A percentile compares a stretch with the other conserved stretches of the same genome.
Conservation (phyloP, 2,797 vertebrate species). For the Tenualosa thibaudeaui region DNA sequence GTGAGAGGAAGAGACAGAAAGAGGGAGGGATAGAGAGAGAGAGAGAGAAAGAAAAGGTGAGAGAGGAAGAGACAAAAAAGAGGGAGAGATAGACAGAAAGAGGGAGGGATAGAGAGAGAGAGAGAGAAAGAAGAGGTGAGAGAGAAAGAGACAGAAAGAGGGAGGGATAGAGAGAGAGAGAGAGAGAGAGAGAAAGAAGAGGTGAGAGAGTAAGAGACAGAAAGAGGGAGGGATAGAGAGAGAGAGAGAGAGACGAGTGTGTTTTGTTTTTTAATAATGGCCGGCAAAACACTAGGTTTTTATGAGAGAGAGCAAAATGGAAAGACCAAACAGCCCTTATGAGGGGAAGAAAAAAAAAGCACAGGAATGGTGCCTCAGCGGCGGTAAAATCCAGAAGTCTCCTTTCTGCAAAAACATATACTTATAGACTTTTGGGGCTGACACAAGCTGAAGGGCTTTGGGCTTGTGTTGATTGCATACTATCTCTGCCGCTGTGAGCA, state of each 20-base stretch:
- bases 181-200: slow-evolving; percentile 2
- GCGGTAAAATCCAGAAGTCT: background rate
- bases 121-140: background rate
- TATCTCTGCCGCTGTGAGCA: background rate
- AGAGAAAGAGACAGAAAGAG: background rate
- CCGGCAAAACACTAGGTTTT: background rate
- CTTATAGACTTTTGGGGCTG: slow-evolving; percentile 55
- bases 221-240: background rate
- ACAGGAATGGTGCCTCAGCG: background rate
- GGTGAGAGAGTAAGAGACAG: background rate
- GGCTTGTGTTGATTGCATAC: slow-evolving; percentile 54
- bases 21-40: background rate
- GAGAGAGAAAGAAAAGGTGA: background rate
- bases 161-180: background rate
- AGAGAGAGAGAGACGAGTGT: background rate
- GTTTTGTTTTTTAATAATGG: background rate
- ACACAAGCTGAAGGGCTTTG: slow-evolving; percentile 61
- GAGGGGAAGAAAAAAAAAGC: background rate
- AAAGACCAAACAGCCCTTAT: background rate
- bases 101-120: background rate
- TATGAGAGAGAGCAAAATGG: background rate
- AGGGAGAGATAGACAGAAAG: background rate
- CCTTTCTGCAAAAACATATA: slow-evolving; percentile 47
- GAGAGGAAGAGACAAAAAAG: background rate
- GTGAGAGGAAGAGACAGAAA: background rate